phyloP scores from a whole-genome alignment of 2,888 invertebrate genomes.

The Danaus chrysippus region DNA sequence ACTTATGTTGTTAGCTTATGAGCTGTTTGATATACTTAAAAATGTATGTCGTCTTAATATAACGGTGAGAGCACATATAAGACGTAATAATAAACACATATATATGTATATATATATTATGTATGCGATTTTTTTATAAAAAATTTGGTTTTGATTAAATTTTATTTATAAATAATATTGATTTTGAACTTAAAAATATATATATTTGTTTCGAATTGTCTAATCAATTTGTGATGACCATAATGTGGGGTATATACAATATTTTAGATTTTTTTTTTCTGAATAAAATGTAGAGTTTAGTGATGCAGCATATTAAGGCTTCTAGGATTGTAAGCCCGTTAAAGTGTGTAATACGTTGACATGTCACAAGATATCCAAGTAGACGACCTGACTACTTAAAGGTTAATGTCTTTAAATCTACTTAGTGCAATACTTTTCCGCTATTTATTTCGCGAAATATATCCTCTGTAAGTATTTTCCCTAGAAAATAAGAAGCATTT shows the following conservation, averaged over 20 bases:
- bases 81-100: too few relatives aligned
- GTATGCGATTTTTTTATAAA: background rate
- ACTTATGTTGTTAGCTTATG: background rate
- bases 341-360: constrained; percentile 4
- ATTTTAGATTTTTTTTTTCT: too few relatives aligned
- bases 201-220: too few relatives aligned
- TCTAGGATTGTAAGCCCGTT: constrained; percentile 2
- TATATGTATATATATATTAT: too few relatives aligned
- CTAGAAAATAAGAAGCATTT: too few relatives aligned
- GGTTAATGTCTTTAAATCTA: constrained; percentile 7
- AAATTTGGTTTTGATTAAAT: background rate
- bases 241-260: too few relatives aligned
- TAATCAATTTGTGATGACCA: too few relatives aligned
- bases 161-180: too few relatives aligned
- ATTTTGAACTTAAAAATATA: too few relatives aligned
- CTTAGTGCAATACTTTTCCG: background rate
- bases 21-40: background rate
- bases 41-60: background rate
- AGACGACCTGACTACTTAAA: background rate
- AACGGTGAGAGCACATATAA: too few relatives aligned
- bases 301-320: background rate
- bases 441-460: too few relatives aligned
- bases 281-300: background rate
- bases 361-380: background rate
- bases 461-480: too few relatives aligned